Evolutionary conservation across 2,113 vertebrate genomes (phyloP), one percentile per base, ranked within the genome.

Genomic region (Bagarius yarrelli): DNA sequence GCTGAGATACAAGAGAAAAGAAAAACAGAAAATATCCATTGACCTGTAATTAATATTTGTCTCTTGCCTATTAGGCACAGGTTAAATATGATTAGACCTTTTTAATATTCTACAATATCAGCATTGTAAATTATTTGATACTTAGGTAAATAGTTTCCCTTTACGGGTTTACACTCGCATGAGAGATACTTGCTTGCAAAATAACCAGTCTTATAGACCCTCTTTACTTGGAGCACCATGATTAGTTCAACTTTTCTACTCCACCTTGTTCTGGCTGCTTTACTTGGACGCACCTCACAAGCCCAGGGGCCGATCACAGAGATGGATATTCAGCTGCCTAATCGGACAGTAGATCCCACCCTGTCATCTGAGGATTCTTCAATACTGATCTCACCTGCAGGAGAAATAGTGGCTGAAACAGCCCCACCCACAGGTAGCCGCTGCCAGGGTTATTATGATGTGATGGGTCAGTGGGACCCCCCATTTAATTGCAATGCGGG

Each of bases 381-480:
- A 78, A 94, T 92, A 85, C 91, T 90, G 14, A 91, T 92, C 15
- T 89, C 87, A 63, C 91, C 90, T 4, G 91, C 91, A 14, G 90
- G 85, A 3, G 90, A 92, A 0, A 82, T 81, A 0, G 92, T 94
- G 13, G 93, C 94, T 3, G 94, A 96, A 72, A 94, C 94, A 0
- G 86, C 66, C 52, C 89, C 87, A 1, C 78, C 90, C 0, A 36
- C 79, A 0, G 96, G 95, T 2, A 96, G 95, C 19, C 94, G 95
- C 84, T 99, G 97, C 90, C 93, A 94, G 76, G 97, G 97, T 36
- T 99, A 99, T 91, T 99, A 98, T 81, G 97, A 99, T 80, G 96
- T 98, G 77, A 98, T 99, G 96, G 97, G 97, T 74, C 97, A 99
- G 83, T 99, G 97, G 97, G 97, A 99, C 86, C 96, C 97, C 0